Evolutionary conservation across 2,888 invertebrate genomes (phyloP), one percentile per base, ranked within the genome.

Genomic region (Fissipunctia ypsillon): DNA sequence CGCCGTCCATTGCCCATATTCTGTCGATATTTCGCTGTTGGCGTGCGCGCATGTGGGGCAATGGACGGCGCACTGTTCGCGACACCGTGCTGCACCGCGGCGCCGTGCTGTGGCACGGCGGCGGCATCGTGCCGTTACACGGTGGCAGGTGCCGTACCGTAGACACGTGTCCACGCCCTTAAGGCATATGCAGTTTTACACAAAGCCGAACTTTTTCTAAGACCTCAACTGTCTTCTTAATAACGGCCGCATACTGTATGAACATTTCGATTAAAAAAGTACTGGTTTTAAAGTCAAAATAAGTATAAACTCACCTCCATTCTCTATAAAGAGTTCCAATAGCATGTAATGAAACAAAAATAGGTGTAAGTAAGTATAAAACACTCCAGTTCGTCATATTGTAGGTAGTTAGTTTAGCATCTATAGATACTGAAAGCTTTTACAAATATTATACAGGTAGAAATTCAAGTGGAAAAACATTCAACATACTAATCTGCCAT

Each of bases 301-400:
- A 79, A 72, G 78, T 81, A 65, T 78, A 80, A 86, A 95, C 96
- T 95, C 93, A 96, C 95, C 96, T 92, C 96, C 96, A 78, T 96
- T 96, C 86, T 96, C 96, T 96, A 91, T 91, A 85, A 85, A 88
- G 91, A 80, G 92, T 93, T 93, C 91, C 90, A 92, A 92, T 94
- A 91, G 91, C 95, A 95, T 95, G 96, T 94, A 95, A 95, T 91
- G 93, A 95, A 93, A 94, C 89, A 93, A 93, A 91, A 93, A 88
- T 84, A 84, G 72, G 54, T 88, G 90, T 92, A 89, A 91, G 89
- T 90, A 87, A 72, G 79, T 79, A 79, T 90, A 86, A 90, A 87
- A 83, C 76, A 87, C 78, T 81, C 69, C 80, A 81, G 73, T 76
- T 84, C 77, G 48, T 83, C 83, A 67, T 66, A 50, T 81, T 75